These are phyloP conservation scores for Sebastes fasciatus DNA, from an alignment of 2,113 vertebrate species.

Conservation along the genomic window DNA sequence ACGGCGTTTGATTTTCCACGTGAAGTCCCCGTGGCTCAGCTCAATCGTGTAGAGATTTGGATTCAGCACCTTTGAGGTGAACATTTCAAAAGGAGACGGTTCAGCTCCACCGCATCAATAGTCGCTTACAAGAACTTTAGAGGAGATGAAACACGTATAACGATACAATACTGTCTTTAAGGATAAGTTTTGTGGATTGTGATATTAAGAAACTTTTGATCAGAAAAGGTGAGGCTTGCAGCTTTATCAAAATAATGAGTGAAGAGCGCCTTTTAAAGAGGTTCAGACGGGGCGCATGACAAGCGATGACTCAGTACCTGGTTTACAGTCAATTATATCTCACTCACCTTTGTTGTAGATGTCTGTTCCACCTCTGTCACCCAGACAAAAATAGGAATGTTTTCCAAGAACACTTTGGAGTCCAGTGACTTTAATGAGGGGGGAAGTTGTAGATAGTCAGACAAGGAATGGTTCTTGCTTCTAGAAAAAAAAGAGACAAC, in stretches of 20 bases:
- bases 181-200: constrained; percentile 64
- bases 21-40: constrained; percentile 76
- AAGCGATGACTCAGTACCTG: constrained; percentile 56
- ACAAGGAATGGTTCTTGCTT: constrained; percentile 35
- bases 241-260: constrained; percentile 60
- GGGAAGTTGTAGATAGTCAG: constrained; percentile 43
- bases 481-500: constrained; percentile 15
- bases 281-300: constrained; percentile 52
- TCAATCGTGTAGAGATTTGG: constrained; percentile 76
- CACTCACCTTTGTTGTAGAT: constrained; percentile 67
- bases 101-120: constrained; percentile 66
- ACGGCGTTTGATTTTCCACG: constrained; percentile 78
- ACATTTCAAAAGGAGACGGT: constrained; percentile 67
- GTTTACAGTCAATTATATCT: constrained; percentile 69
- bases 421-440: constrained; percentile 63
- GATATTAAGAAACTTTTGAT: constrained; percentile 68
- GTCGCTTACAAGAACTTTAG: constrained; percentile 62
- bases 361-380: constrained; percentile 68
- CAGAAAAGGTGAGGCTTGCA: constrained; percentile 56
- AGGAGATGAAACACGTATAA: constrained; percentile 61
- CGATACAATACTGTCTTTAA: constrained; percentile 57
- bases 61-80: constrained; percentile 77
- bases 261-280: constrained; percentile 47
- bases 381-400: constrained; percentile 70
- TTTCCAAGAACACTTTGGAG: constrained; percentile 65